Evolutionary conservation across 2,113 vertebrate genomes (phyloP), one percentile per base, ranked within the genome.

Genomic region (Himantopus leucocephalus): DNA sequence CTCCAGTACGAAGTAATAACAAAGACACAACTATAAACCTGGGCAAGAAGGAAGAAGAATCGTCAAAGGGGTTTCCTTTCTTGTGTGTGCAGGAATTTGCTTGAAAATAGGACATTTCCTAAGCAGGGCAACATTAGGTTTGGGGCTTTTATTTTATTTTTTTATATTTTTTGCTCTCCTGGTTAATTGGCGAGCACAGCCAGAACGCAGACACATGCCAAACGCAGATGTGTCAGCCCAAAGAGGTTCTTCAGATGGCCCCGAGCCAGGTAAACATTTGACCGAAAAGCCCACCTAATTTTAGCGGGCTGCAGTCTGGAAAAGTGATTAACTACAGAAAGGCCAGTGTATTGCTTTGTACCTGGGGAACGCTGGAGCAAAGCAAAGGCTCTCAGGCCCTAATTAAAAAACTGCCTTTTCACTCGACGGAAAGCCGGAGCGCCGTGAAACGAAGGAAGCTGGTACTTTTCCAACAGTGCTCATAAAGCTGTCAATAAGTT

Each of bases 331-430:
- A 97, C 95, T 97, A 85, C 96, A 98, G 97, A 94, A 98, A 98
- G 94, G 94, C 88, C 96, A 96, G 94, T 95, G 97, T 98, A 92
- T 94, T 48, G 87, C 97, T 98, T 97, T 97, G 96, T 94, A 96
- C 89, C 98, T 94, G 81, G 97, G 93, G 98, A 97, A 92, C 26
- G 87, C 75, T 96, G 98, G 95, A 98, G 97, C 96, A 96, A 96
- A 97, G 98, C 96, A 95, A 97, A 98, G 98, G 98, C 97, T 98
- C 98, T 97, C 95, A 97, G 98, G 98, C 97, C 97, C 98, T 98
- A 99, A 99, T 99, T 99, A 99, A 98, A 98, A 98, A 94, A n/a
- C 94, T 77, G 58, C 96, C 94, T 95, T 97, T 97, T 95, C 97
- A 94, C 94, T 97, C 85, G 4, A 35, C 59, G 60, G 95, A 97